phyloP scores from a whole-genome alignment of 1,140 invertebrate genomes.

The Elysia chlorotica region DNA sequence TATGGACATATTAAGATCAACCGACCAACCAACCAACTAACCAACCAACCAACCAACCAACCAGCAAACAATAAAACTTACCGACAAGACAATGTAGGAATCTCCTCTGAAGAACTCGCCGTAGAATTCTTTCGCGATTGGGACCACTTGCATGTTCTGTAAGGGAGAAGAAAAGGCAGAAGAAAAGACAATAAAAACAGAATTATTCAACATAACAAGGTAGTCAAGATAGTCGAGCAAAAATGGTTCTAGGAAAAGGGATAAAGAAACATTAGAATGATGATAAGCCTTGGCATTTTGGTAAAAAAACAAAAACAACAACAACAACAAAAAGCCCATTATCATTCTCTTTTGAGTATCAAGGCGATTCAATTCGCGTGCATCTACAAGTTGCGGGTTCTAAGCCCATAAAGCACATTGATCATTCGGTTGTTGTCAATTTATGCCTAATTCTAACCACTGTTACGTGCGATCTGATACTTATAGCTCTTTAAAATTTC shows the following conservation, averaged over 20 bases:
- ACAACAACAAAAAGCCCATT: neutral
- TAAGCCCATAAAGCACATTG: too few relatives aligned
- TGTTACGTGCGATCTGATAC: too few relatives aligned
- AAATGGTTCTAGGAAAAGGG: neutral
- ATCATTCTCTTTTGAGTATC: neutral
- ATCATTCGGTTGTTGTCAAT: too few relatives aligned
- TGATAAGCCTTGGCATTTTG: too few relatives aligned
- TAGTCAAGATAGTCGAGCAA: neutral
- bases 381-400: too few relatives aligned
- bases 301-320: neutral
- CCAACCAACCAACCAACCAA: too few relatives aligned
- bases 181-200: neutral
- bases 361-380: neutral
- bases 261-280: too few relatives aligned
- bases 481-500: too few relatives aligned
- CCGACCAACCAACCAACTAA: too few relatives aligned
- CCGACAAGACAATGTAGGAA: constrained; percentile 84
- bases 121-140: constrained; percentile 77
- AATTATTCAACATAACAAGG: neutral
- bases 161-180: constrained; percentile 27
- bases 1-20: too few relatives aligned
- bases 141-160: constrained; percentile 78
- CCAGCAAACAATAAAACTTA: constrained; percentile 62
- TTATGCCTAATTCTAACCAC: too few relatives aligned
- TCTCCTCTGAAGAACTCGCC: constrained; percentile 85